Base-by-base conservation (phyloP, 2,797 vertebrate genomes). In the Heterohyrax brucei region DNA sequence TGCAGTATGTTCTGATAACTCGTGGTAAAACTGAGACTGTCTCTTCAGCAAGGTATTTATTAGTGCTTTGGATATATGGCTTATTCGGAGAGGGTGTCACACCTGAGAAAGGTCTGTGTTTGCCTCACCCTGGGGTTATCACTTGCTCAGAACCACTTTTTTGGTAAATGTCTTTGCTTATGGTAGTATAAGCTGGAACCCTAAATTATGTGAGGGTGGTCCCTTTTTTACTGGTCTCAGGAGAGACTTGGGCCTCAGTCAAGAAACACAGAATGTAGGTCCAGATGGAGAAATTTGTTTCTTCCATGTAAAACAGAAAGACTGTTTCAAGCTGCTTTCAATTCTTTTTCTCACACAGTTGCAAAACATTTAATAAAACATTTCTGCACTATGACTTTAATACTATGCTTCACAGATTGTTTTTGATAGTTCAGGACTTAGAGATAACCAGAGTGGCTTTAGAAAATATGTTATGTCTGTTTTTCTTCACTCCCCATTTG, bases 91-190 rank as follows among this genome's bases (percentile, higher is more conserved):
- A n/a, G 26, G 48, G 14, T 30, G 44, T 75, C 9, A 39, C n/a
- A 73, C 44, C 46, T 22, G 56, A 70, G 70, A 82, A 56, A 12
- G 6, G 3, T 44, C 62, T 72, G 1, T 73, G 24, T 84, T 84
- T 70, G 28, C 61, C 53, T 82, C 24, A 94, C 61, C 62, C 39
- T 59, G 48, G 77, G 12, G 48, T 59, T 77, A 12, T 77, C 33
- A 50, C 70, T 18, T 89, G 46, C 16, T 26, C 24, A 87, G 39
- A 62, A 77, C 48, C 28, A 61, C 76, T 82, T 66, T 64, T 81
- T 73, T 86, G 76, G 80, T 76, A 77, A 72, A 72, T 39, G 86
- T 73, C 62, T 92, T 92, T 77, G 53, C 85, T 70, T 66, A 33
- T 39, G 24, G 53, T 39, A 46, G 28, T 76, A 2, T 82, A 16